These are phyloP conservation scores for Menidia menidia DNA, from an alignment of 2,797 vertebrate species.

Conservation along the genomic window DNA sequence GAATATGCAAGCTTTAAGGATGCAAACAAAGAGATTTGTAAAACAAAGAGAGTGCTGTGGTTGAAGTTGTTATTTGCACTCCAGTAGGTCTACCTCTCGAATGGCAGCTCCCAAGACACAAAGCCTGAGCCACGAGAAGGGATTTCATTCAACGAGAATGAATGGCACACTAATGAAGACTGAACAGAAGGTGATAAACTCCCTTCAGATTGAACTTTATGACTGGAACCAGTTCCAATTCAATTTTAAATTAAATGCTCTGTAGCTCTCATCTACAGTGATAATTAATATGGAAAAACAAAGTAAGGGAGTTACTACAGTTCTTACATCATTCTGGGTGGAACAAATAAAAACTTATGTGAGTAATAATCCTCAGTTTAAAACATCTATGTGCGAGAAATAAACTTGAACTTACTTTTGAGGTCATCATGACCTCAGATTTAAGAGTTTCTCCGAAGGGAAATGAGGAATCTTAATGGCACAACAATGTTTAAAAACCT, in stretches of 20 bases:
- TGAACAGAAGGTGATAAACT: conserved; percentile 54
- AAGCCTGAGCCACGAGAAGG: conserved; percentile 29
- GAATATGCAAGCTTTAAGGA: conserved; percentile 28
- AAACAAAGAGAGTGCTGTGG: conserved; percentile 13
- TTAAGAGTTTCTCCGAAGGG: too few relatives aligned
- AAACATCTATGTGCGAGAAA: neutral
- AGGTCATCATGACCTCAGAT: too few relatives aligned
- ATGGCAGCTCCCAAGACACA: conserved; percentile 25
- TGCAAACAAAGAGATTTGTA: conserved; percentile 46
- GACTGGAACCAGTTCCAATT: conserved; percentile 31
- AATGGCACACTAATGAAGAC: conserved; percentile 51
- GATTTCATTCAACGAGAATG: conserved; percentile 46
- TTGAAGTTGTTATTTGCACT: conserved; percentile 37
- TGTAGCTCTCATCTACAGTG: conserved; percentile 36
- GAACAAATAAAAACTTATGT: too few relatives aligned
- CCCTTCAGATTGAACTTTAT: conserved; percentile 40
- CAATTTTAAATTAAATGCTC: conserved; percentile 48
- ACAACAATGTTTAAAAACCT: too few relatives aligned
- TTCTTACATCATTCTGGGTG: conserved; percentile 6
- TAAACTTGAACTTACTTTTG: neutral
- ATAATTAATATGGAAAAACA: conserved; percentile 31
- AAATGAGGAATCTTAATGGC: too few relatives aligned
- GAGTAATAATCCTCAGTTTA: too few relatives aligned
- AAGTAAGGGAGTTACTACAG: neutral
- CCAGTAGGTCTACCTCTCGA: conserved; percentile 38